Evolutionary conservation across 2,113 vertebrate species (phyloP), one percentile per base, ranked within the genome.

Genomic region (Gymnorhina tibicen): DNA sequence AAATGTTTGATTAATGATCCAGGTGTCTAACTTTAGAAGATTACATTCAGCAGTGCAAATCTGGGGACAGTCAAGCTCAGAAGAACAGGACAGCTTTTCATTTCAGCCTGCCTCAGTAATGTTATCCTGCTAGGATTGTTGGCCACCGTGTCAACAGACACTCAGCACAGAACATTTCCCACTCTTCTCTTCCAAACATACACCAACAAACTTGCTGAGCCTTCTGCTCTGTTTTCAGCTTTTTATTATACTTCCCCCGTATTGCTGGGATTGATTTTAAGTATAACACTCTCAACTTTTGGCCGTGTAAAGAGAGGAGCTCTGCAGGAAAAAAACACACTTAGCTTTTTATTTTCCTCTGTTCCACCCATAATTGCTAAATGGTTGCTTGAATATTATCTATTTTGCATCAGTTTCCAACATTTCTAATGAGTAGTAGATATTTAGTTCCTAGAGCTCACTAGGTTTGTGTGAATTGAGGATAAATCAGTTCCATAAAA

Each of bases 1-100:
- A 91, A 85, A 89, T 52, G 79, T 93, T 52, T 95, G 92, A 96
- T 92, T 92, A 96, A 92, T 4, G 32, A 95, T 88, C 56, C 88
- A 94, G 85, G 79, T 92, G 64, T 72, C 80, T 92, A 93, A 92
- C 60, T 92, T 94, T 75, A 78, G 73, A 86, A 86, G 28, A 92
- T 35, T 67, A 68, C 85, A 58, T 72, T 86, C 74, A 88, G 63
- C 63, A 80, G 37, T 33, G 35, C 56, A 74, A 85, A 89, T 68
- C 0, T 85, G 49, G 33, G 64, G 28, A 83, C 59, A 95, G 16
- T 5, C 17, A 33, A 26, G 39, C 56, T 78, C n/a, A 68, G 72
- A 74, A 68, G 89, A 93, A 73, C 4, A 82, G 42, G 67, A 81
- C 22, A 93, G 23, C 15, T 92, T 89, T 64, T 81, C 18, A 74